Evolutionary conservation across 1,140 invertebrate species (phyloP), one percentile per base, ranked within the genome.

Genomic region (Agraylea sexmaculata): DNA sequence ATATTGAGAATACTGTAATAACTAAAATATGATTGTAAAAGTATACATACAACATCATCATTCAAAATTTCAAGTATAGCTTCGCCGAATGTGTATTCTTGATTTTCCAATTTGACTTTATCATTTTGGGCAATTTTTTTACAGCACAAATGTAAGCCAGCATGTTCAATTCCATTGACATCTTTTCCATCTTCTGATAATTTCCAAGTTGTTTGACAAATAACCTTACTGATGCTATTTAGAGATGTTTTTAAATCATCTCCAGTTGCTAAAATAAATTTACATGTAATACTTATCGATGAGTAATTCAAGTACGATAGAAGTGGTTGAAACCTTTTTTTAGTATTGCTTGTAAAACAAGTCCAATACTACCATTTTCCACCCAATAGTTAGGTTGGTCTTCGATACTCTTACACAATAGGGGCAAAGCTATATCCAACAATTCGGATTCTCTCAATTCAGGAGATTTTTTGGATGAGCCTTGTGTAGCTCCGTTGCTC

Each of bases 381-480:
- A 90, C 56, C 77, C 87, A 87, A 35, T 73, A 72, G 11, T 62
- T 47, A 0, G 75, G 56, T 45, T 89, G 68, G 15, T 68, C 57
- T 11, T 59, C 55, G 20, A 92, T 71, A 22, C 72, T 62, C 15
- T 74, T 55, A 2, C 86, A 58, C 20, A 92, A 58, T 10, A 62
- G 62, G 1, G 71, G 66, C 17, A 77, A 72, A 1, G 85, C 71
- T 33, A 70, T 69, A 16, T 75, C 72, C 8, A 79, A 56, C 4
- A 94, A 66, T 64, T 95, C 90, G 22, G 76, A 68, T 17, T 76
- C 73, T 30, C 87, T 66, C 10, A 79, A 50, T 5, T 76, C 69
- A 4, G 70, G 59, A 18, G 86, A 75, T 59, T 95, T 95, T 56
- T 93, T 93, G 38, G 81, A 83, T 7, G 61, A 65, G n/a, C 72